phyloP scores from a whole-genome alignment of 2,113 vertebrate genomes.

The Ardeotis arabs region DNA sequence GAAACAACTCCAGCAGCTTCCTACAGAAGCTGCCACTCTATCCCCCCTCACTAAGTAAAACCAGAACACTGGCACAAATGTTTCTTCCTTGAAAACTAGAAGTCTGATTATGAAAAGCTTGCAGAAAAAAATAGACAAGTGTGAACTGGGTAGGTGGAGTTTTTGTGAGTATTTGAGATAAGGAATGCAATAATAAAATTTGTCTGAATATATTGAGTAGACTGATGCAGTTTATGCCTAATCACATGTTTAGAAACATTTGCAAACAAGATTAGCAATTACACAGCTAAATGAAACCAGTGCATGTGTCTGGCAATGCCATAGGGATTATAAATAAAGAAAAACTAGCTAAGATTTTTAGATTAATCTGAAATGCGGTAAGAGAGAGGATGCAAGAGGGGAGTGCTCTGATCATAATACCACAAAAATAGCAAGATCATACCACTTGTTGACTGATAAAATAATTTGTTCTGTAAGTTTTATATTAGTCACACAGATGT shows the following conservation, averaged over 20 bases:
- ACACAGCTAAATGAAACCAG: not conserved
- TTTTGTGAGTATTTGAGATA: not conserved
- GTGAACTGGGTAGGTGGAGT: not conserved
- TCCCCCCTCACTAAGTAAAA: too few species aligned
- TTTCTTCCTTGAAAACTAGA: not conserved
- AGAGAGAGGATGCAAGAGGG: not conserved
- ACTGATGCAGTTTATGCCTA: not conserved
- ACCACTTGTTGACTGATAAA: not conserved
- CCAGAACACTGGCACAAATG: not conserved
- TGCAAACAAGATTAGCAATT: constrained; percentile 41
- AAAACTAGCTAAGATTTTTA: not conserved
- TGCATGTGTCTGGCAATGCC: not conserved
- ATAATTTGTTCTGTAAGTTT: not conserved
- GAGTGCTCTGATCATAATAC: not conserved
- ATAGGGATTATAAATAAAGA: not conserved
- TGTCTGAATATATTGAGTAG: not conserved
- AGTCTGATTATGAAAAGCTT: not conserved
- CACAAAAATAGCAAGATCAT: not conserved
- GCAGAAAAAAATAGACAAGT: not conserved
- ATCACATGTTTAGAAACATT: constrained; percentile 38
- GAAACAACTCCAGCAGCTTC: too few species aligned
- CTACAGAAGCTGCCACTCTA: too few species aligned
- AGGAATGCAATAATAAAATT: constrained; percentile 21
- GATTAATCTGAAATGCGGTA: not conserved
- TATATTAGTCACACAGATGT: not conserved